Conservation (phyloP, 1,140 invertebrate genomes). For the Sminthurinus signatus region DNA sequence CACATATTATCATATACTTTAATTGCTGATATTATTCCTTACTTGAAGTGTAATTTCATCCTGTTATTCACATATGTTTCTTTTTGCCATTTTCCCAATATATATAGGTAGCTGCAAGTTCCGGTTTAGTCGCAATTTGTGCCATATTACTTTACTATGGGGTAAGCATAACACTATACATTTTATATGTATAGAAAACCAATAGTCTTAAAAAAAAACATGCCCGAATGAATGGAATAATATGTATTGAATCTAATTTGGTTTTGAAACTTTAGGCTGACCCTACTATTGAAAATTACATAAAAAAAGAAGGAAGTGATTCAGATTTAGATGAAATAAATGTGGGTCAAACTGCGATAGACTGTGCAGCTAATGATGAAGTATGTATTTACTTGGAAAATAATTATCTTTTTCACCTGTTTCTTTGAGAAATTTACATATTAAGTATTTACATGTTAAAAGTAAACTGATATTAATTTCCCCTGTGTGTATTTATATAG, state of each 20-base stretch:
- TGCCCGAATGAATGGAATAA: neutral
- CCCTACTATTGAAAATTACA: conserved; percentile 27
- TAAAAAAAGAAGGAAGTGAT: conserved; percentile 15
- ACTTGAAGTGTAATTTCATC: no score
- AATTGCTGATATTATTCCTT: no score
- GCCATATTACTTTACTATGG: conserved; percentile 32
- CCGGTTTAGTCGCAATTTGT: conserved; percentile 19
- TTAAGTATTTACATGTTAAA: no score
- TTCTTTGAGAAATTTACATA: no score
- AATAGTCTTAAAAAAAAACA: neutral
- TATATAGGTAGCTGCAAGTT: conserved; percentile 23
- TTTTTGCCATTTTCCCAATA: no score
- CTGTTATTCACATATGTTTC: no score
- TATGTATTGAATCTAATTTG: neutral
- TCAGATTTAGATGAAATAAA: conserved; percentile 12
- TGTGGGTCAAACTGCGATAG: conserved; percentile 25
- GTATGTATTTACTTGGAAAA: neutral
- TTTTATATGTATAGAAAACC: neutral
- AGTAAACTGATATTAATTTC: no score
- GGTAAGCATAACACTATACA: neutral
- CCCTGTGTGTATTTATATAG: neutral
- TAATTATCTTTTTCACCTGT: neutral
- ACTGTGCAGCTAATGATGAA: conserved; percentile 17
- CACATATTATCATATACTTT: no score
- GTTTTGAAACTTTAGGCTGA: conserved; percentile 17